These are phyloP conservation scores for Oncorhynchus gorbuscha DNA, from an alignment of 2,113 vertebrate genomes.

Conservation along the genomic window DNA sequence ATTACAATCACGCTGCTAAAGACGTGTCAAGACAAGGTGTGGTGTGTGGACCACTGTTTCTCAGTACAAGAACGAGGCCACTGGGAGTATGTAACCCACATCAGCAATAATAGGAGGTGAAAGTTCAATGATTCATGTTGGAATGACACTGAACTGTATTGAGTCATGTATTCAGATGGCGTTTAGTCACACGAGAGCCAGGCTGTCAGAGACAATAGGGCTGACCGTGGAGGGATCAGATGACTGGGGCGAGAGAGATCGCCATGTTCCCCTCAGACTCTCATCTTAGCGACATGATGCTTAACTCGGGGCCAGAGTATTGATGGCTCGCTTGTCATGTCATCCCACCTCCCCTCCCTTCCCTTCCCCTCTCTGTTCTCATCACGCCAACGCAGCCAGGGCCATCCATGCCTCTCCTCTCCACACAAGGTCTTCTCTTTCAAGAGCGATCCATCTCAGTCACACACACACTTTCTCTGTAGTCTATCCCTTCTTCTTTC, in stretches of 20 bases:
- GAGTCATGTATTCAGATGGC: constrained; percentile 47
- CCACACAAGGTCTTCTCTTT: constrained; percentile 14
- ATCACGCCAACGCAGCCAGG: not conserved
- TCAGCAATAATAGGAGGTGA: constrained; percentile 53
- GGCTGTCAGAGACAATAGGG: constrained; percentile 19
- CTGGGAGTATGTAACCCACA: constrained; percentile 57
- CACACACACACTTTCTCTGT: constrained; percentile 4
- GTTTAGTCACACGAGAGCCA: constrained; percentile 55
- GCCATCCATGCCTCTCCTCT: not conserved
- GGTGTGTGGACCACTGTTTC: constrained; percentile 33
- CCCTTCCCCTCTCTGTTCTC: not conserved
- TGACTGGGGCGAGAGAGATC: constrained; percentile 53
- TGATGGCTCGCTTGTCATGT: constrained; percentile 49
- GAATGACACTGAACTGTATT: constrained; percentile 37
- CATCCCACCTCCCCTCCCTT: constrained; percentile 1
- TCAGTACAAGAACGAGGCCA: constrained; percentile 35
- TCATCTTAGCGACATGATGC: constrained; percentile 51
- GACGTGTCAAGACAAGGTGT: too few species aligned
- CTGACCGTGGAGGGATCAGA: constrained; percentile 54
- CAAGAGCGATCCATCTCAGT: not conserved
- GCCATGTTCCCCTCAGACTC: constrained; percentile 9
- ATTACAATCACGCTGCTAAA: too few species aligned
- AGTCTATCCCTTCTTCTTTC: constrained; percentile 9
- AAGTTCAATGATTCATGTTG: constrained; percentile 59
- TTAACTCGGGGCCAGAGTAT: constrained; percentile 43